Base-by-base conservation (phyloP, 2,113 vertebrate species). In the Melozone crissalis region DNA sequence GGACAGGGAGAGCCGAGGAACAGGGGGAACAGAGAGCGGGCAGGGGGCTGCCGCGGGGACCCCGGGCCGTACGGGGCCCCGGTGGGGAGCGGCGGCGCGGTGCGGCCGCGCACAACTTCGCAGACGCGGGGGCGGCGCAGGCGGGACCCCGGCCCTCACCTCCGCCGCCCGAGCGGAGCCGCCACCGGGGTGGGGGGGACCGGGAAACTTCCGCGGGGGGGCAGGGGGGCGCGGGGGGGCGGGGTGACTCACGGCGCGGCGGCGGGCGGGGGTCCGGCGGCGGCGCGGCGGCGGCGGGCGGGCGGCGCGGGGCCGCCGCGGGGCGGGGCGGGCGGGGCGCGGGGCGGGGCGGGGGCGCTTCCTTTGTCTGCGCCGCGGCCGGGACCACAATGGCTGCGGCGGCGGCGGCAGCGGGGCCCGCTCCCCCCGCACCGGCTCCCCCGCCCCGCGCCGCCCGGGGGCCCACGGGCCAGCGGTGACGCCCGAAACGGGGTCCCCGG, bases 381-480 rank as follows among this genome's bases (percentile, higher is more conserved):
- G 65, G 65, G 65, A 67, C 65, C 65, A 67, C 65, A 89, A 90
- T 90, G 88, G 89, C 89, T 84, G 89, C 89, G 61, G 82, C 82
- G 82, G 82, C 67, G 75, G 82, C 67, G 66, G 81, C 57, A 17
- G 80, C 52, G 75, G 76, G 17, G 69, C 59, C 47, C 76, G 77
- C 90, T 92, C 69, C 84, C 84, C 71, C 78, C 52, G 39, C 52
- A 30, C 35, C 76, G 39, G 76, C 41, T 67, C 84, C 30, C 51
- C 72, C 52, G 41, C 61, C 47, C 46, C 69, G 69, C 59, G 49
- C 69, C 19, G 84, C 57, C 66, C 65, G 49, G 43, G 31, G 76
- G 51, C 73, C 51, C 57, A 3, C 3, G n/a, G 62, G 43, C 11
- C 11, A 4, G 39, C 3, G 51, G 19, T 11, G 75, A 30, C 37